Evolutionary conservation across 2,888 invertebrate species (phyloP), one percentile per base, ranked within the genome.

Genomic region (Petrophora chlorosata): DNA sequence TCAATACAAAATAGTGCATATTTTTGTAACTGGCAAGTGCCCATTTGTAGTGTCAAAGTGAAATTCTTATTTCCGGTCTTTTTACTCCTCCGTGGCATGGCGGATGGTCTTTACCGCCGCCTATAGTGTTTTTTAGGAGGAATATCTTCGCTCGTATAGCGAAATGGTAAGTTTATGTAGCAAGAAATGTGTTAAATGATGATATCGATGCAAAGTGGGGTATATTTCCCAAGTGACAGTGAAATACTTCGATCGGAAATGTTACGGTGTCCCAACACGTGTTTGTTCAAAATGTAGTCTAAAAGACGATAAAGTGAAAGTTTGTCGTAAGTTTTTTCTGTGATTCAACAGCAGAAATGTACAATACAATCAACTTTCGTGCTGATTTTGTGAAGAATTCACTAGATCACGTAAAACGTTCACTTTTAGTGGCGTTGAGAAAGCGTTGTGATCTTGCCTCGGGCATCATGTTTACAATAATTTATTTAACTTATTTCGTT

Each of bases 71-170:
- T 82, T 91, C 89, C 90, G 89, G 89, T 85, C 90, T 85, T 90
- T 90, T 88, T 73, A 88, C 67, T 87, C 80, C 89, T 88, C 81
- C 90, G 90, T 90, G 90, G 90, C 90, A 90, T 90, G 90, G 90
- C 88, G 88, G 89, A 89, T 86, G 85, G 87, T 89, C 77, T 79
- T 62, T 76, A 74, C 82, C 84, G 70, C 85, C 86, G 83, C 74
- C 53, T 63, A 65, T 83, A 82, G 84, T 85, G 86, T 86, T 73
- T 84, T n/a, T 67, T 79, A 73, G 83, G 86, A 86, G 86, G 76
- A 85, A 73, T 76, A 74, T 67, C 75, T 82, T 88, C 88, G 89
- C 89, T 89, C 53, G 65, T 65, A 77, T 55, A 88, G 90, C 89
- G 89, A 88, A 83, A 90, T 90, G 90, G 89, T 88, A 86, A 88